Base-by-base conservation (phyloP, 2,888 invertebrate species). In the Anaspis maculata region DNA sequence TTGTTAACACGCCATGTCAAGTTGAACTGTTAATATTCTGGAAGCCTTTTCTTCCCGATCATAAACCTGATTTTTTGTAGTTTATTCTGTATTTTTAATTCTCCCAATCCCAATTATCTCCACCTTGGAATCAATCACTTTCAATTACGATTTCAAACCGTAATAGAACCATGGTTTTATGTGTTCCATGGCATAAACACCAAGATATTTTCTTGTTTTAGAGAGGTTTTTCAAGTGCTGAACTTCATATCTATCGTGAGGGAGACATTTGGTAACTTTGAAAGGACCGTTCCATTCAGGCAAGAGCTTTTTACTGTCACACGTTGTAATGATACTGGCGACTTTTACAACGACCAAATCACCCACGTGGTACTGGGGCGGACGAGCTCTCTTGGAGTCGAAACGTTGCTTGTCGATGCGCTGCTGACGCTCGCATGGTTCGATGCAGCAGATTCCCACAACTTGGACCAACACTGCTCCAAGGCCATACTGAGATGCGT, bases 211-310 rank as follows among this genome's bases (percentile, higher is more conserved):
- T 5, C 25, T 6, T 7, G 5, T 4, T 5, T 25, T 25, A 10
- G 25, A 10, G 5, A 25, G 9, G 10, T 6, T 25, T 25, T 25
- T 25, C 9, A 25, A 5, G 6, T 25, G 25, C 11, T 25, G 25
- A 10, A 25, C 25, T 10, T 25, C 25, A 11, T 25, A 25, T 5
- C 25, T 6, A 10, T 25, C 25, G 10, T 25, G 11, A 5, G 25
- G 25, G 5, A 25, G 10, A 25, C 25, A 25, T 11, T 25, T 5
- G 9, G 30, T 21, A 10, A 41, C 19, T 16, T 25, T 11, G 14
- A 42, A 42, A 13, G 37, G 40, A 11, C 44, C 44, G 34, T 26
- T 36, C 34, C 32, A 44, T 15, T 34, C 42, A 6, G 33, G 32
- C 23, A 25, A 24, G 5, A 43, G 25, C 11, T 43, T 43, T 7